Evolutionary conservation across 2,797 vertebrate species (phyloP).

Genomic region (Sardinella longiceps): DNA sequence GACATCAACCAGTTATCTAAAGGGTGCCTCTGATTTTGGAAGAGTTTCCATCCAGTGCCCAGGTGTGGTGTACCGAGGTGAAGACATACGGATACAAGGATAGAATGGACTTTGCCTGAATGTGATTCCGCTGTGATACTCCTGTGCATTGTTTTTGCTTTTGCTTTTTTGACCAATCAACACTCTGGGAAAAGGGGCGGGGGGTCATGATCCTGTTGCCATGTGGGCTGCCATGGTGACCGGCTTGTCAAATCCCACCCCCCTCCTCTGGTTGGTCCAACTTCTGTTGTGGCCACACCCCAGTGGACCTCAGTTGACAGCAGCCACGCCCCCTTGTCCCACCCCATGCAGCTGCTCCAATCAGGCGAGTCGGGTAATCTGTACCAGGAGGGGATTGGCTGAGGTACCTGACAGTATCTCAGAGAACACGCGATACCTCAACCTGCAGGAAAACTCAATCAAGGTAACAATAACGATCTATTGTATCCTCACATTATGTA

Average conservation of each 20-base stretch:
- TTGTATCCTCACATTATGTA: neutral
- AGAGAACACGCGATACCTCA: conserved; percentile 96
- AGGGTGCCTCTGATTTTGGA: neutral
- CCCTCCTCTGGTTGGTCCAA: conserved; percentile 83
- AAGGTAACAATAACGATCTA: conserved; percentile 75
- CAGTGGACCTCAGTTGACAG: conserved; percentile 82
- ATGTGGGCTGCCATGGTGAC: conserved; percentile 85
- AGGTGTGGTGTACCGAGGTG: neutral
- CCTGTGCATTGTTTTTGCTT: neutral
- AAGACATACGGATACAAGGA: conserved; percentile 28
- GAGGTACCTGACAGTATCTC: conserved; percentile 92
- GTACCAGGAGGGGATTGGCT: conserved; percentile 87
- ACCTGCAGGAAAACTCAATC: conserved; percentile 95
- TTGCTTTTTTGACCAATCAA: conserved; percentile 63
- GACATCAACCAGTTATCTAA: neutral
- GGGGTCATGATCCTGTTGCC: conserved; percentile 88
- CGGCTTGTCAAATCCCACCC: conserved; percentile 79
- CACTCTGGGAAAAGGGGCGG: conserved; percentile 74
- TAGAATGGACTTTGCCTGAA: neutral
- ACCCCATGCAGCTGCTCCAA: conserved; percentile 91
- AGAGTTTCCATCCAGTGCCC: neutral
- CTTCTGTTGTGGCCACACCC: conserved; percentile 85
- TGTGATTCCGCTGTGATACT: neutral
- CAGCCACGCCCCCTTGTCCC: conserved; percentile 83
- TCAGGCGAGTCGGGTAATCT: conserved; percentile 94